Evolutionary conservation across 23 tunicate species (phyloP).

Genomic region (Ciona savignyi): DNA sequence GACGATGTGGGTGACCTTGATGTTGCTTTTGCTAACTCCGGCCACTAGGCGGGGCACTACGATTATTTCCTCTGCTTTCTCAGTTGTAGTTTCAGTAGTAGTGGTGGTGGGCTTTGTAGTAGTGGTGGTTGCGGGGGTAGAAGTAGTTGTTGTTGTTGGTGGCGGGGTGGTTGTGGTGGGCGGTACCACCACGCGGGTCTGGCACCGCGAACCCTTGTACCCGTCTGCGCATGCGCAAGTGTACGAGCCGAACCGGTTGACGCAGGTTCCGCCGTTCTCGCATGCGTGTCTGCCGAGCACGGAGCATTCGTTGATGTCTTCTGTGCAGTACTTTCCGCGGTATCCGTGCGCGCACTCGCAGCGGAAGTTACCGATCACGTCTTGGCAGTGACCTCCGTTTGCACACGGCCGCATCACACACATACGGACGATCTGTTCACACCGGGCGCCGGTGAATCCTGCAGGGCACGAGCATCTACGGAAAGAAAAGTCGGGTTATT

Average conservation of each 20-base stretch:
- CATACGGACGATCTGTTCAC: conserved; percentile 49
- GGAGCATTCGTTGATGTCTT: conserved; percentile 67
- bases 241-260: conserved; percentile 53
- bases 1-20: conserved; percentile 30
- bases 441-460: conserved; percentile 51
- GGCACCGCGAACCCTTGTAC: conserved; percentile 55
- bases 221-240: conserved; percentile 56
- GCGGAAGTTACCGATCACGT: conserved; percentile 45
- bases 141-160: neutral
- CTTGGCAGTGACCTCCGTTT: conserved; percentile 62
- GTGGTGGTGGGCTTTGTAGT: conserved; percentile 2
- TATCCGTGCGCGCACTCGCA: conserved; percentile 72
- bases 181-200: neutral
- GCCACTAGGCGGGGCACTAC: neutral
- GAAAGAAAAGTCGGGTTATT: conserved; percentile 1
- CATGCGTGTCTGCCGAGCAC: conserved; percentile 26
- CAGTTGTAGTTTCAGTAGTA: neutral
- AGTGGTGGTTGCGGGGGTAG: conserved; percentile 4
- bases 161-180: neutral
- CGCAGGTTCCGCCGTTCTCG: conserved; percentile 59
- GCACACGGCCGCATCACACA: conserved; percentile 78
- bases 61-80: neutral
- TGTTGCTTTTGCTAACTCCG: conserved; percentile 8
- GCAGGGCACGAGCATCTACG: conserved; percentile 55
- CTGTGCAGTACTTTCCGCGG: conserved; percentile 47